These are phyloP conservation scores for Odocoileus virginianus DNA, from an alignment of 2,113 vertebrate species.

Conservation along the genomic window DNA sequence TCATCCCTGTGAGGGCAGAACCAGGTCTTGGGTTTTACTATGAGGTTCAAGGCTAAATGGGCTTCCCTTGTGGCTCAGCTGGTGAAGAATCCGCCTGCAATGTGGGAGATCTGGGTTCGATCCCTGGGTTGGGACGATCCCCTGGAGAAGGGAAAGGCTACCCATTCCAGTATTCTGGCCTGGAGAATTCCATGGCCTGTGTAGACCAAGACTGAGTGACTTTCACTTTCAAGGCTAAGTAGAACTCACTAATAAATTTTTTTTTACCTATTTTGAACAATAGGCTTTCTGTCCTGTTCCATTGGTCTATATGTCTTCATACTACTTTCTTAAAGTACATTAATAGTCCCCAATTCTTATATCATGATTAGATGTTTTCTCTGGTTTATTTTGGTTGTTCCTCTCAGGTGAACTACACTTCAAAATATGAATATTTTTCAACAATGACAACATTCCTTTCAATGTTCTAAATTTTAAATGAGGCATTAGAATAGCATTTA, in stretches of 20 bases:
- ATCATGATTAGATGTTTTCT: not conserved
- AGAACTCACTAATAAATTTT: not conserved
- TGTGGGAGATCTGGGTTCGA: not conserved
- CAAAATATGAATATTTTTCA: constrained; percentile 15
- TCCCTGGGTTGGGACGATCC: not conserved
- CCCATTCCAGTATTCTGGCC: not conserved
- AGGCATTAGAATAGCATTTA: not conserved
- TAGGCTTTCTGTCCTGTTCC: not conserved
- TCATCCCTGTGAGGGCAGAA: not conserved
- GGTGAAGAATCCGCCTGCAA: not conserved
- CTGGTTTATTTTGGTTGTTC: not conserved
- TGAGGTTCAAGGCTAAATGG: not conserved
- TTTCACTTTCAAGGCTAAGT: not conserved
- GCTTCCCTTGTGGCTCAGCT: not conserved
- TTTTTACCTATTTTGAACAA: not conserved
- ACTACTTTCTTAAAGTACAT: not conserved
- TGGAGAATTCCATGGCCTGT: not conserved
- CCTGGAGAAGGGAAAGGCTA: not conserved
- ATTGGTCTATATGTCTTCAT: not conserved
- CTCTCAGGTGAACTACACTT: not conserved
- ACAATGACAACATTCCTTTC: not conserved
- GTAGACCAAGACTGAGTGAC: not conserved
- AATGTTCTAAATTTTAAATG: not conserved
- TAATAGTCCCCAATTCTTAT: not conserved
- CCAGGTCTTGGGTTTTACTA: not conserved